These are phyloP conservation scores for Microtus richardsoni DNA, from an alignment of 2,113 vertebrate species.

Conservation along the genomic window DNA sequence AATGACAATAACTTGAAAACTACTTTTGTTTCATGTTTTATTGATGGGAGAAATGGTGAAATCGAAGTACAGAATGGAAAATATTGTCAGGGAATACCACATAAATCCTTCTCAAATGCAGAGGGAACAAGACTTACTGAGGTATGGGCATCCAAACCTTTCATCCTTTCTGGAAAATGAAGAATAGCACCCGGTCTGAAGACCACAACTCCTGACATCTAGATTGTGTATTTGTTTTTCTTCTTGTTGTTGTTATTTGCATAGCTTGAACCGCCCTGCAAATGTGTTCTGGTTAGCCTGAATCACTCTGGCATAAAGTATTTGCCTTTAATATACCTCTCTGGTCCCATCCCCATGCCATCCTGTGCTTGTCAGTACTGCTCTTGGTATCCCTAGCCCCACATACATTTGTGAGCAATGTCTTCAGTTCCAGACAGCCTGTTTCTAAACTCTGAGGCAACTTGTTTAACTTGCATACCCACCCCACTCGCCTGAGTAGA, in stretches of 20 bases:
- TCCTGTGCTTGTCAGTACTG: not conserved
- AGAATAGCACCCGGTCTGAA: not conserved
- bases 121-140: not conserved
- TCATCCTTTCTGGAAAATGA: not conserved
- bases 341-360: not conserved
- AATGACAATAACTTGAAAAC: constrained; percentile 42
- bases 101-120: not conserved
- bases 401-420: not conserved
- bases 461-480: not conserved
- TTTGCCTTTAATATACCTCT: not conserved
- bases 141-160: not conserved
- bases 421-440: not conserved
- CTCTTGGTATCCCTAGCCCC: not conserved
- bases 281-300: not conserved
- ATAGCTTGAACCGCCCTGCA: not conserved
- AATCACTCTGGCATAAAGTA: not conserved
- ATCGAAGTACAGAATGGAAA: not conserved
- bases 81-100: not conserved
- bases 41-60: not conserved
- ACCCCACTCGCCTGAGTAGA: not conserved
- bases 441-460: not conserved
- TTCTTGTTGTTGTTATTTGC: not conserved
- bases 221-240: not conserved
- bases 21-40: constrained; percentile 51
- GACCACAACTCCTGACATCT: not conserved